Evolutionary conservation across 2,113 vertebrate genomes (phyloP), one percentile per base, ranked within the genome.

Genomic region (Ia io): DNA sequence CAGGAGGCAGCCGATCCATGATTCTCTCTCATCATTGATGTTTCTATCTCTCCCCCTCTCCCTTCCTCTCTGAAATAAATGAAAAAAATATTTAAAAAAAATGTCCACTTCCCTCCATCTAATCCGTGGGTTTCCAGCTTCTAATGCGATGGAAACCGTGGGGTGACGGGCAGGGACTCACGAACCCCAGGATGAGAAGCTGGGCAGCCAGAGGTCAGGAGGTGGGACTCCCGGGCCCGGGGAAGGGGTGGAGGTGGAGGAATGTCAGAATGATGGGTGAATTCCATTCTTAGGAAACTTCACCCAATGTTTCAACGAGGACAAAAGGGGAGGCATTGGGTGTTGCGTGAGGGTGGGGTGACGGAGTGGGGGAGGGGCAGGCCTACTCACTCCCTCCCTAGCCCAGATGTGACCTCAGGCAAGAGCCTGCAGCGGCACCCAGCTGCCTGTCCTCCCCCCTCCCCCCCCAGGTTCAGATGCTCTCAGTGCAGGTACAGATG

Each of bases 401-500:
- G 28, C 35, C 22, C 8, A 63, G 77, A 22, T 32, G 40, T 51
- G 78, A 71, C 77, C 56, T 78, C 28, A 17, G 4, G n/a, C 73
- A 18, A 37, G n/a, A 63, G 51, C 4, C 87, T 23, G 44, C 44
- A 65, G 69, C 47, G 4, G 11, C 77, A 32, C 16, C 30, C 83
- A 53, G 91, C 84, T 89, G 83, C 63, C 63, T n/a, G 63, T 6
- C 35, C 44, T 11, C 44, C 44, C 12, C 49, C 17, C 5, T 5
- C 13, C 3, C 47, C 47, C 47, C 2, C 47, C 13, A 49, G 85
- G 28, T 49, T 47, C 0, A 5, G 8, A 9, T 13, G n/a, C 61
- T 89, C 79, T 42, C 88, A 84, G 74, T 47, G 84, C 88, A 82
- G 9, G 13, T 28, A 49, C 23, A 91, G 84, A 59, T n/a, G 22